Evolutionary conservation across 2,113 vertebrate genomes (phyloP).

Genomic region (Cercopithecus mona): DNA sequence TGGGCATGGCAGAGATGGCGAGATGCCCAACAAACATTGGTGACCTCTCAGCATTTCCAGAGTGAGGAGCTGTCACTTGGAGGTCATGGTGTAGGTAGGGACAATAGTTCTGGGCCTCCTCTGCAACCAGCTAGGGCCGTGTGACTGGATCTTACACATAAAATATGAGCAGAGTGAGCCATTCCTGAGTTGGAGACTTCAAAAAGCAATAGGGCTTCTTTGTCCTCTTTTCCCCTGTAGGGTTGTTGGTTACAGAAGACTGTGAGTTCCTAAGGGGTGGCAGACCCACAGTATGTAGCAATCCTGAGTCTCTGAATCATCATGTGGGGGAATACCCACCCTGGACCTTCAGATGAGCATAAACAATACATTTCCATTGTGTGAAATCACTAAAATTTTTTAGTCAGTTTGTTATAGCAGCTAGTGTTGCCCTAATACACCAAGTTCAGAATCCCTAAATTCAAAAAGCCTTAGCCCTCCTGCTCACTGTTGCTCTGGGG

Average conservation of each 20-base stretch:
- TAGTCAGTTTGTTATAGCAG: not conserved
- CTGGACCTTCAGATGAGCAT: not conserved
- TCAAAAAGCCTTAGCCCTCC: not conserved
- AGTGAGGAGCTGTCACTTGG: not conserved
- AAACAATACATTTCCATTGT: not conserved
- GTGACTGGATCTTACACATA: not conserved
- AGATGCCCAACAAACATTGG: not conserved
- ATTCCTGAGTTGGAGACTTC: not conserved
- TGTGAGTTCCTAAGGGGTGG: not conserved
- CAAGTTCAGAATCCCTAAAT: not conserved
- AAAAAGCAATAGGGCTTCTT: not conserved
- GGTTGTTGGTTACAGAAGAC: not conserved
- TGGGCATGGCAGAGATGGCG: not conserved
- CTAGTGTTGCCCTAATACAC: not conserved
- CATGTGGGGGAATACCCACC: rapidly evolving
- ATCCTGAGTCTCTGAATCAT: not conserved
- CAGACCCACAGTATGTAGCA: not conserved
- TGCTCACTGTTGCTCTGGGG: not conserved
- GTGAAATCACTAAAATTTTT: not conserved
- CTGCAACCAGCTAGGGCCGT: not conserved
- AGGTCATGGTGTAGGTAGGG: not conserved
- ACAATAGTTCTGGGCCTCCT: not conserved
- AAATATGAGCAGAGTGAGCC: not conserved
- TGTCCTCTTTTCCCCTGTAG: not conserved
- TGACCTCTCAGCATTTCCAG: not conserved